These are phyloP conservation scores for Lagorchestes hirsutus DNA, from an alignment of 2,797 vertebrate genomes.

Conservation along the genomic window DNA sequence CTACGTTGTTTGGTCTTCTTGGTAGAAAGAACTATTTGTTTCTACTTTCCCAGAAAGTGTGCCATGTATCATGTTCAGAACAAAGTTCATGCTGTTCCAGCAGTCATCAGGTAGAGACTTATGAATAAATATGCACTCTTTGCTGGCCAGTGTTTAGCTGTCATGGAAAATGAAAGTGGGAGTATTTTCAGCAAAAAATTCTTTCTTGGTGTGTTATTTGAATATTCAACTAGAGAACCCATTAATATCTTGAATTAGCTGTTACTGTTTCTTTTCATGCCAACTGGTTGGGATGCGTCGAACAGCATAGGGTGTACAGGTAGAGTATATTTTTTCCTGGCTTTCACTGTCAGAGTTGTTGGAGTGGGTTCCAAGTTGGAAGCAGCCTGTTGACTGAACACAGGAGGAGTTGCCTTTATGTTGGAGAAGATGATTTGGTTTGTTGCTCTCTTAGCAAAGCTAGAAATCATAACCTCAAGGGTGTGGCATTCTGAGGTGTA, in stretches of 20 bases:
- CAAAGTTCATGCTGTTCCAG: background rate
- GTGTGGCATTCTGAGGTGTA: conserved; percentile 64
- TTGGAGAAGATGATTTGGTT: conserved; percentile 77
- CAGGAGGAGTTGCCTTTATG: conserved; percentile 71
- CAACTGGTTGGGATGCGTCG: conserved; percentile 2
- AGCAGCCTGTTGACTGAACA: conserved; percentile 72
- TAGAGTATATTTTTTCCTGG: conserved; percentile 73
- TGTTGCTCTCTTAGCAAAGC: conserved; percentile 81
- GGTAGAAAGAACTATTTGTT: background rate
- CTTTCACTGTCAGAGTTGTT: conserved; percentile 75
- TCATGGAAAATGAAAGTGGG: background rate
- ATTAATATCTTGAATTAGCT: background rate
- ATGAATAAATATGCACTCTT: background rate
- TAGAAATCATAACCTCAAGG: conserved; percentile 75
- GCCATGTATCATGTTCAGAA: background rate
- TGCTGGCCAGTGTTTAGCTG: background rate
- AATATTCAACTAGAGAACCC: background rate
- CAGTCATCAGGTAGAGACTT: background rate
- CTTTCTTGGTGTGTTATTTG: background rate
- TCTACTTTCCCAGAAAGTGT: background rate
- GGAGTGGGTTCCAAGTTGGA: conserved; percentile 77
- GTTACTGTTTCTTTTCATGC: conserved; percentile 26
- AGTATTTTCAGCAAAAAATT: background rate
- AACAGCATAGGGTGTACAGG: conserved; percentile 66
- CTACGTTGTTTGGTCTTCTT: background rate